Base-by-base conservation (phyloP, 2,888 invertebrate species). In the Coenonympha glycerion region DNA sequence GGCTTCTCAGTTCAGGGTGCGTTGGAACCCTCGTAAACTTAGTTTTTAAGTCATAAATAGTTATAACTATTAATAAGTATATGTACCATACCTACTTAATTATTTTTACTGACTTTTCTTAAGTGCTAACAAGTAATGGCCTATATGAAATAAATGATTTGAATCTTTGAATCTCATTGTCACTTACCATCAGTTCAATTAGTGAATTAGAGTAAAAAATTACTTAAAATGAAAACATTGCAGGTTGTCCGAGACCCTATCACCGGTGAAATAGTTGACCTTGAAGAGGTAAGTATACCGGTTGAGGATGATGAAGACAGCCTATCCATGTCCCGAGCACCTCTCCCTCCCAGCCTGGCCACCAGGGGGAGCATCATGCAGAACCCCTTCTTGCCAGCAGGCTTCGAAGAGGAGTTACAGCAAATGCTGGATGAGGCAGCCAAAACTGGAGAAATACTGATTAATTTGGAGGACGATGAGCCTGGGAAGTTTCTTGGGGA, bases 341-440 rank as follows among this genome's bases (percentile, higher is more conserved):
- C 95, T 0, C 89, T 92, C 31, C 90, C 93, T 6, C 89, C 92
- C 2, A 86, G 87, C 33, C 90, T 93, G 66, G 90, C 92, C 40
- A 89, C 93, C 0, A 88, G 92, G 62, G 97, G 97, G 11, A 92
- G 91, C 45, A 90, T 92, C 0, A 92, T 91, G 52, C 95, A 94
- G 71, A 92, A 91, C 68, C 96, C 95, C 0, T 97, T 97, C 73
- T 91, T 95, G 89, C 97, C 97, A 0, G 96, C 95, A 39, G 94
- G 95, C 2, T 93, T 95, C 71, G 89, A 91, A 56, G 84, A 90
- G 40, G 88, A 90, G 49, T 60, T 86, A 0, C 79, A 82, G 13
- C 85, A 87, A 59, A 76, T 89, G 52, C 68, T 86, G 11, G 71
- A 80, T 41, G 71, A 76, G 37, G 72, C 75, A 2, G 59, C 79